Evolutionary conservation across 2,113 vertebrate species (phyloP).

Genomic region (Tachysurus fulvidraco): DNA sequence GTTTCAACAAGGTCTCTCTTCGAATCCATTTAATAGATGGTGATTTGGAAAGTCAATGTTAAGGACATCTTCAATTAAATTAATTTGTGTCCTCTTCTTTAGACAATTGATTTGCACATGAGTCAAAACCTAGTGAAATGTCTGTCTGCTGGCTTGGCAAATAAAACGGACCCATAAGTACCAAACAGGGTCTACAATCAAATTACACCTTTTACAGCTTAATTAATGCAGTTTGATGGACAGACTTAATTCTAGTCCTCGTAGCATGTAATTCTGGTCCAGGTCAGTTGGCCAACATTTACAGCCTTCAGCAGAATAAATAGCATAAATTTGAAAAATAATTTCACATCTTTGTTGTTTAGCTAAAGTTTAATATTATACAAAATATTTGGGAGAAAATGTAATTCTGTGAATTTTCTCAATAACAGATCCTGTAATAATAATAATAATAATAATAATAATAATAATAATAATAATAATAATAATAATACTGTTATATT

Average conservation of each 20-base stretch:
- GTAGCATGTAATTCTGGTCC: background rate
- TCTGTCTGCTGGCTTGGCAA: background rate
- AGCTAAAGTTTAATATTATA: background rate
- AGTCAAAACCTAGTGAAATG: slow-evolving; percentile 1
- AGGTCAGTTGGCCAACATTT: background rate
- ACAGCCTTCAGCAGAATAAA: background rate
- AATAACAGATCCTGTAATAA: background rate
- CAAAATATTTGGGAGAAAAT: background rate
- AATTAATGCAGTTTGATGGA: background rate
- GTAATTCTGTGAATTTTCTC: background rate
- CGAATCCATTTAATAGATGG: background rate
- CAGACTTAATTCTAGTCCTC: background rate
- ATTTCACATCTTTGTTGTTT: background rate
- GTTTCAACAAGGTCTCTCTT: background rate
- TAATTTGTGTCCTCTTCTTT: background rate
- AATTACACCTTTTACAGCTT: background rate
- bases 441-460: background rate
- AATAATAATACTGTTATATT: background rate
- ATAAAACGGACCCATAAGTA: background rate
- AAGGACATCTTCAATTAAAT: slow-evolving; percentile 20
- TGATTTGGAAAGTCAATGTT: slow-evolving; percentile 21
- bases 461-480: no score
- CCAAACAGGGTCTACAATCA: background rate
- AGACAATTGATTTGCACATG: slow-evolving; percentile 1
- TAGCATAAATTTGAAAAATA: background rate